Percentiles rank a stretch among this genome's conserved stretches.
Conservation (phyloP, 2,797 vertebrate species). For the Spea hammondii region DNA sequence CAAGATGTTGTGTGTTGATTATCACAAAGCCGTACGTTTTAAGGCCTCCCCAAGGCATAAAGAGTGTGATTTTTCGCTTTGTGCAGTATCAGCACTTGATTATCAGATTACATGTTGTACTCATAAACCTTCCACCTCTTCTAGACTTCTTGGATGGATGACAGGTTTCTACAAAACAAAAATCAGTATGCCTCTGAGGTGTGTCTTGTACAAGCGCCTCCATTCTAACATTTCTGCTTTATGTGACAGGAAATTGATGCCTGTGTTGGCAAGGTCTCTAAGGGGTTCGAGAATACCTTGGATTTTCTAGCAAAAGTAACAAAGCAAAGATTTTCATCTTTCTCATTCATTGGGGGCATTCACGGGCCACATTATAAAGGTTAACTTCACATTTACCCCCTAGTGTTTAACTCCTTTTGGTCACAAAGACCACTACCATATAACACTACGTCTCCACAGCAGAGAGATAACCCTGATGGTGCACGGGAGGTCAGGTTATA, state of each 20-base stretch:
- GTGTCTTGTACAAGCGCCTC: not conserved
- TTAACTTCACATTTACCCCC: too few species aligned
- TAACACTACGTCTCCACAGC: too few species aligned
- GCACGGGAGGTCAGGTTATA: too few species aligned
- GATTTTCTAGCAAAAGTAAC: not conserved
- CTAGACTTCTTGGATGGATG: conserved; percentile 9
- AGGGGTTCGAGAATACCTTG: not conserved
- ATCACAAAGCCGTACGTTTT: not conserved
- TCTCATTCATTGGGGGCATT: too few species aligned
- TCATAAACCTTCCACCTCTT: conserved; percentile 8
- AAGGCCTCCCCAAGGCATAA: not conserved
- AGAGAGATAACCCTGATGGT: too few species aligned
- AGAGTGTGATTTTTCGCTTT: not conserved
- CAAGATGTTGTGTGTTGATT: not conserved
- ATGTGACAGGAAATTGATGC: not conserved
- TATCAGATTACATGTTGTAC: conserved; percentile 17
- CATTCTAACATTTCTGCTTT: not conserved
- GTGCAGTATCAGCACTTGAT: conserved; percentile 1
- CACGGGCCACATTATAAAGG: too few species aligned
- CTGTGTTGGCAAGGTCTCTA: not conserved
- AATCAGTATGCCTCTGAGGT: conserved; percentile 3
- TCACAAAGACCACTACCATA: too few species aligned
- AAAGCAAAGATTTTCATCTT: not conserved
- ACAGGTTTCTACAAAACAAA: conserved; percentile 8
- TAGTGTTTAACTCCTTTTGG: too few species aligned